Evolutionary conservation across 2,888 invertebrate species (phyloP).

Genomic region (Muscina levida): DNA sequence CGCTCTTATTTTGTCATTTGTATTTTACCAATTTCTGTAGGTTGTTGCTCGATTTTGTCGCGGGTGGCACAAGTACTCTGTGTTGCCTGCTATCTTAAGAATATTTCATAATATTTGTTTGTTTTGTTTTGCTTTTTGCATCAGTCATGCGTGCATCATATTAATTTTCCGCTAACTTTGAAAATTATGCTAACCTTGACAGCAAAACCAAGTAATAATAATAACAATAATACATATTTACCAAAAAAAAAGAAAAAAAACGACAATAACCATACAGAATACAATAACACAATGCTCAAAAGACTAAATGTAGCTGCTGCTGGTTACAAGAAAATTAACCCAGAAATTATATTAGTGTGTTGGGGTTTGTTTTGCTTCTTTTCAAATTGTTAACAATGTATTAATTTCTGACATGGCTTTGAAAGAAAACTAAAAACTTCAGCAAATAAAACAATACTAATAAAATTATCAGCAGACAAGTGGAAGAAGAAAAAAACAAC

Average conservation of each 20-base stretch:
- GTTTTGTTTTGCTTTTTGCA: slow-evolving; percentile 28
- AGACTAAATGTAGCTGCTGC: slow-evolving; percentile 44
- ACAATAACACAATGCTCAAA: slow-evolving; percentile 53
- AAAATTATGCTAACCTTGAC: slow-evolving; percentile 78
- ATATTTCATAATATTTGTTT: slow-evolving; percentile 58
- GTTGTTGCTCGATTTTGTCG: not conserved
- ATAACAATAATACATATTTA: slow-evolving; percentile 15
- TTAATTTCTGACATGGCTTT: slow-evolving; percentile 50
- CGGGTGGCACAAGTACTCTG: not conserved
- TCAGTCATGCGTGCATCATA: slow-evolving; percentile 69
- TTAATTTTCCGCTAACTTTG: slow-evolving; percentile 70
- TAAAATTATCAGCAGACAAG: slow-evolving; percentile 22
- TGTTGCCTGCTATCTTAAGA: slow-evolving; percentile 31
- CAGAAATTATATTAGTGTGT: slow-evolving; percentile 59
- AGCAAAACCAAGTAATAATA: slow-evolving; percentile 71
- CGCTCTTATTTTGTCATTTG: not conserved
- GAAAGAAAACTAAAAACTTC: slow-evolving; percentile 30
- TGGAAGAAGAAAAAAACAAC: slow-evolving; percentile 15
- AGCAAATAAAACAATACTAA: slow-evolving; percentile 32
- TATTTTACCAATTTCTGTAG: not conserved
- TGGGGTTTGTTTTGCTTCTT: too few relatives aligned
- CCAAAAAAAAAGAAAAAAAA: slow-evolving; percentile 13
- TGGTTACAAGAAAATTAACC: slow-evolving; percentile 67
- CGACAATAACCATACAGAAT: slow-evolving; percentile 35
- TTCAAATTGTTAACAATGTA: slow-evolving; percentile 49